phyloP scores from a whole-genome alignment of 2,797 vertebrate genomes.

The Euthynnus affinis region DNA sequence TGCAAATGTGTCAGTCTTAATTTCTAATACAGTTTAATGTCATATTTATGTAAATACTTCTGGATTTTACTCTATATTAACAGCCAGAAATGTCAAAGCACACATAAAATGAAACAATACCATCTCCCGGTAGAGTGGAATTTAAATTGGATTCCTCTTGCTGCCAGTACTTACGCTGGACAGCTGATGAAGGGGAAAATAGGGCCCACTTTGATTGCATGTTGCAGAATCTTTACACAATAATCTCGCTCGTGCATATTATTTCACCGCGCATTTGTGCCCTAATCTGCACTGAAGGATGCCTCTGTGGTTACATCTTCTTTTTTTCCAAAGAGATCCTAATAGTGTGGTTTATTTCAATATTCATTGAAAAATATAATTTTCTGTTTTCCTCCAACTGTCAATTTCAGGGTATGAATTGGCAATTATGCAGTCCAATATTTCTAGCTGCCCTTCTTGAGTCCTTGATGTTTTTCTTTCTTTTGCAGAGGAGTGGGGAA shows the following conservation, averaged over 20 bases:
- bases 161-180: constrained; percentile 83
- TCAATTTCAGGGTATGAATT: constrained; percentile 84
- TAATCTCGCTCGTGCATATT: constrained; percentile 87
- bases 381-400: constrained; percentile 83
- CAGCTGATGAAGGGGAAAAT: constrained; percentile 89
- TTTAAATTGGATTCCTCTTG: constrained; percentile 91
- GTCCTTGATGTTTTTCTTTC: constrained; percentile 71
- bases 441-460: constrained; percentile 74
- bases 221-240: constrained; percentile 90
- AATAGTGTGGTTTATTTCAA: constrained; percentile 84
- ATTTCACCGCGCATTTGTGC: constrained; percentile 85
- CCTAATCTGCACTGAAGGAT: constrained; percentile 86
- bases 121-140: constrained; percentile 88
- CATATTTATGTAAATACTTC: constrained; percentile 92
- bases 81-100: constrained; percentile 90
- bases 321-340: constrained; percentile 75
- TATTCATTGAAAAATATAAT: constrained; percentile 83
- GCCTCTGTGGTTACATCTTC: constrained; percentile 75
- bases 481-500: constrained; percentile 61
- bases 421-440: constrained; percentile 84
- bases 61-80: constrained; percentile 89
- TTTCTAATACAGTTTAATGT: constrained; percentile 90
- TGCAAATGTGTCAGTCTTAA: constrained; percentile 87
- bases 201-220: constrained; percentile 88
- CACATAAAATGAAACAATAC: constrained; percentile 93